Percentiles rank a stretch among this genome's conserved stretches.
phyloP scores from a whole-genome alignment of 2,888 invertebrate genomes.

The Pseudococcus longispinus region DNA sequence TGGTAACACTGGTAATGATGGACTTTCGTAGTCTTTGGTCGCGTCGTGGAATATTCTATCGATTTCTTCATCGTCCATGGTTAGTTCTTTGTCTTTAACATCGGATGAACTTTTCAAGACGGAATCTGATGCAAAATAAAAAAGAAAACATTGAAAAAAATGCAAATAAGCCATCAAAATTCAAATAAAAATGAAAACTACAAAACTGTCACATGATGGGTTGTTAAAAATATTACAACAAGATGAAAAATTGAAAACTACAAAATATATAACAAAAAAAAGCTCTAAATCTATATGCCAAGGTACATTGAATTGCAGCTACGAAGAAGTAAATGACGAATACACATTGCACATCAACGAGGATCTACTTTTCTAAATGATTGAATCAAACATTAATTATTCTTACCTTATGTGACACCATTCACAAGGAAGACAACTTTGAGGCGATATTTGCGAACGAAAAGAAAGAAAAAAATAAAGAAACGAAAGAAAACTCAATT shows the following conservation, averaged over 20 bases:
- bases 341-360: background rate
- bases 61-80: slow-evolving; percentile 61
- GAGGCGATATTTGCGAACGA: background rate
- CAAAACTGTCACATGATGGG: background rate
- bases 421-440: background rate
- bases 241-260: background rate
- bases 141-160: background rate
- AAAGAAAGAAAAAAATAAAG: background rate
- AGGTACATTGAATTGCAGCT: background rate
- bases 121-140: slow-evolving; percentile 50
- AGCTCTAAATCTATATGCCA: too few relatives aligned
- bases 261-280: background rate
- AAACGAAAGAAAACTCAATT: background rate
- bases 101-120: background rate
- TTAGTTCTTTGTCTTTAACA: slow-evolving; percentile 52
- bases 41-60: slow-evolving; percentile 61
- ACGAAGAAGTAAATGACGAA: background rate
- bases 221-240: background rate
- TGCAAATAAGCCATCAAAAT: background rate
- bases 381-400: background rate
- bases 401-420: background rate
- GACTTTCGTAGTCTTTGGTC: slow-evolving; percentile 60
- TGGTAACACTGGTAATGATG: slow-evolving; percentile 52
- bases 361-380: background rate
- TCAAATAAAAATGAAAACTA: background rate